Conservation (phyloP, 1,140 invertebrate genomes). For the Drosophila nasuta region DNA sequence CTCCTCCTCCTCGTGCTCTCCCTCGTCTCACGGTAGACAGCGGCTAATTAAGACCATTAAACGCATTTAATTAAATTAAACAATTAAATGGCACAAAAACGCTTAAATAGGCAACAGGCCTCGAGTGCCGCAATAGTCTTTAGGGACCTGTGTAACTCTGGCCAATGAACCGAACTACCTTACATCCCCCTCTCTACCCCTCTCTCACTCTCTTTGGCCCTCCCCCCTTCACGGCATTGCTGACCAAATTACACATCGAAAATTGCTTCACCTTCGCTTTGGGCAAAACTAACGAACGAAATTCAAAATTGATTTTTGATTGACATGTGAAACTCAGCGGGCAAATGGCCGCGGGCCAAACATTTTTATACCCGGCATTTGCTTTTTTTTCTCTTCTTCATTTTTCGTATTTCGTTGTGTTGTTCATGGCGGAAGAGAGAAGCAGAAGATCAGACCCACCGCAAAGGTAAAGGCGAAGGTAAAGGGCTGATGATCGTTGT, state of each 20-base stretch:
- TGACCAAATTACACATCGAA: conserved; percentile 53
- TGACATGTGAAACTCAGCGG: conserved; percentile 79
- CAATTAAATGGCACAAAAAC: conserved; percentile 67
- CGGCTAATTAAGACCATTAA: conserved; percentile 77
- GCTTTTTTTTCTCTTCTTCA: neutral
- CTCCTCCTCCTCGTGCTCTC: neutral
- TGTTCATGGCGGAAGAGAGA: neutral
- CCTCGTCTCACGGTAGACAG: conserved; percentile 21
- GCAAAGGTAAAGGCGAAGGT: conserved; percentile 5
- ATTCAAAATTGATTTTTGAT: conserved; percentile 74
- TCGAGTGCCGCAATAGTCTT: conserved; percentile 37
- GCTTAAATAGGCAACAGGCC: conserved; percentile 46
- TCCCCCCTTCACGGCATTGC: neutral
- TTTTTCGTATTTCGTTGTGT: neutral
- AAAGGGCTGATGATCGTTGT: conserved; percentile 5
- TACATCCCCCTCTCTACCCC: neutral
- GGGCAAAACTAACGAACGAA: conserved; percentile 52
- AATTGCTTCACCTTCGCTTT: conserved; percentile 56
- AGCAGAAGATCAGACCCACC: conserved; percentile 29
- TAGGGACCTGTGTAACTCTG: conserved; percentile 38
- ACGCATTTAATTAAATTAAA: conserved; percentile 83
- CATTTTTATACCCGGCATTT: neutral
- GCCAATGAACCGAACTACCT: conserved; percentile 44
- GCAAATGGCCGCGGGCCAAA: conserved; percentile 61
- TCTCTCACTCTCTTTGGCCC: neutral